These are phyloP conservation scores for Spongilla lacustris DNA, from an alignment of 37 sponge, comb jelly and placozoan species.

Conservation along the genomic window DNA sequence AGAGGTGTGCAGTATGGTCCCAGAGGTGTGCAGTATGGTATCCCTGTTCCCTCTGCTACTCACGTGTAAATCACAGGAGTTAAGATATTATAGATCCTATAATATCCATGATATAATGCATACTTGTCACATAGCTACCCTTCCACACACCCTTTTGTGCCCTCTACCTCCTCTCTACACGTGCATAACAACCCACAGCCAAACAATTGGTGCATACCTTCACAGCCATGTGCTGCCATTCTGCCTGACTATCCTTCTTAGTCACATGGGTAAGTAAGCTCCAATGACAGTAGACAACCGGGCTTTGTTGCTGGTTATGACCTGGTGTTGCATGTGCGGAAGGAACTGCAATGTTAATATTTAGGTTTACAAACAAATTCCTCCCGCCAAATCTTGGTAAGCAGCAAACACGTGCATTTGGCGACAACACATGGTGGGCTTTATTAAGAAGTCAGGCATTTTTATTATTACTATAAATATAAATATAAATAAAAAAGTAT, in stretches of 20 bases:
- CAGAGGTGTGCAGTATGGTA: too few species aligned
- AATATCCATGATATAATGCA: too few species aligned
- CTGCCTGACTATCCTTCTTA: conserved; percentile 19
- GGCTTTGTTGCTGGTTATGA: not conserved
- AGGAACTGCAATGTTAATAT: not conserved
- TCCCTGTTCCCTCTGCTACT: too few species aligned
- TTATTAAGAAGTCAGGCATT: conserved; percentile 6
- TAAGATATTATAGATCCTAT: too few species aligned
- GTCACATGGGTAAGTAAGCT: conserved; percentile 16
- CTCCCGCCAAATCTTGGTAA: not conserved
- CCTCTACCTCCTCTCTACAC: not conserved
- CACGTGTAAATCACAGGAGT: too few species aligned
- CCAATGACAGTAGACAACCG: conserved; percentile 42
- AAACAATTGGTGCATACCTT: conserved; percentile 26
- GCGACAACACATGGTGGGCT: conserved; percentile 5
- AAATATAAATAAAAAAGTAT: not conserved
- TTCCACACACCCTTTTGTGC: not conserved
- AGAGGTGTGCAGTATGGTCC: too few species aligned
- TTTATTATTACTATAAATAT: too few species aligned
- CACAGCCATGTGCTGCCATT: conserved; percentile 52
- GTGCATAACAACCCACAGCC: not conserved
- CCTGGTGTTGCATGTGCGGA: not conserved
- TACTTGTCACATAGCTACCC: not conserved
- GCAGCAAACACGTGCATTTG: not conserved
- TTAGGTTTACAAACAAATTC: not conserved